A percentile compares a stretch with the other conserved stretches of the same genome.
Conservation (phyloP, 2,797 vertebrate genomes). For the Pempheris klunzingeri region DNA sequence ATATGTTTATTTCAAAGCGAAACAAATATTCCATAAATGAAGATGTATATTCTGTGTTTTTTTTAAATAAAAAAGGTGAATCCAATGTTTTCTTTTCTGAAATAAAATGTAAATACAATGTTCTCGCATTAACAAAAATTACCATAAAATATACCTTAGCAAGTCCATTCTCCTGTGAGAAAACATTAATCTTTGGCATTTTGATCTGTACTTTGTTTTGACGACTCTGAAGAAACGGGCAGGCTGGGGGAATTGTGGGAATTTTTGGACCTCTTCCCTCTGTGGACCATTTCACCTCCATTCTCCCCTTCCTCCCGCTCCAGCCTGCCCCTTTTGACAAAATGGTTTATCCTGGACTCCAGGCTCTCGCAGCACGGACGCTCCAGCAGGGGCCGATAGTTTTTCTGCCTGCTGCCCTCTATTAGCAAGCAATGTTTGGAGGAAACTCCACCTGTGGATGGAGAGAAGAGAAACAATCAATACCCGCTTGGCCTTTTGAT, state of each 20-base stretch:
- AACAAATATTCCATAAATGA: neutral
- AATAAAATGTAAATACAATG: constrained; percentile 4
- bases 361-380: constrained; percentile 92
- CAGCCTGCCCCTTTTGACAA: constrained; percentile 89
- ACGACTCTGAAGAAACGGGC: constrained; percentile 20
- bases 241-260: constrained; percentile 45
- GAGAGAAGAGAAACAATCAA: neutral
- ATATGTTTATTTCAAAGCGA: constrained; percentile 62
- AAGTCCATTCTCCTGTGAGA: constrained; percentile 16
- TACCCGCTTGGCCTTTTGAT: neutral
- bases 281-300: constrained; percentile 77
- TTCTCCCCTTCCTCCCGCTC: constrained; percentile 79
- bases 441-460: constrained; percentile 65
- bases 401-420: constrained; percentile 90
- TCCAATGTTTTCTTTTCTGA: neutral
- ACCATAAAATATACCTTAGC: neutral
- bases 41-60: neutral
- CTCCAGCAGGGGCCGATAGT: constrained; percentile 90
- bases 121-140: neutral
- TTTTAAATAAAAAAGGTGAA: constrained; percentile 1
- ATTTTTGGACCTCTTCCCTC: constrained; percentile 84
- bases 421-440: constrained; percentile 83
- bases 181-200: constrained; percentile 39
- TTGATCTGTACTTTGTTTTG: constrained; percentile 39
- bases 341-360: constrained; percentile 93